Base-by-base conservation (phyloP, 1,140 invertebrate genomes). In the Drosophila serrata region DNA sequence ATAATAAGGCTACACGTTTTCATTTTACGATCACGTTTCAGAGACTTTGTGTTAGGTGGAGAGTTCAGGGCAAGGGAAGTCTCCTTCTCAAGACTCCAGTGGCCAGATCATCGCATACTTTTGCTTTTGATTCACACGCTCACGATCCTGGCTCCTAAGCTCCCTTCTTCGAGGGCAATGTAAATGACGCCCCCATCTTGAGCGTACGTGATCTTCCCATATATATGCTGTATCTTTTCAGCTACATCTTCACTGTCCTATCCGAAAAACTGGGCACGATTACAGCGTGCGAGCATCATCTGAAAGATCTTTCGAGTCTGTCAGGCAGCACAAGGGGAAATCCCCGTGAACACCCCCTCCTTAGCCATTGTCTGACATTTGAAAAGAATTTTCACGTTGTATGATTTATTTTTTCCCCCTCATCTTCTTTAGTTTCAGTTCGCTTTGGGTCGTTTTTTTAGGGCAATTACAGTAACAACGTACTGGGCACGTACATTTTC, bases 381-480 rank as follows among this genome's bases (percentile, higher is more conserved):
- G 84, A 87, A 87, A 85, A 87, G 84, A 87, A 87, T 87, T 87
- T 87, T 81, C 85, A 84, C 84, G 73, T 84, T 84, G 73, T 82
- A 64, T 58, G 62, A 78, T 62, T 77, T 65, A 64, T 75, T 77
- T 57, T 68, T 56, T 48, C 24, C 31, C 35, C 24, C 42, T 59
- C 67, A 53, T 61, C 68, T 59, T 75, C 55, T 65, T 82, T 64
- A 42, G 40, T 61, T 40, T 69, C 62, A 53, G 61, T 69, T 35
- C 61, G 56, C 51, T 63, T 60, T 62, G 60, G 51, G 56, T 46
- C 39, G 31, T 8, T 11, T 49, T 42, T 86, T 61, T 43, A 65
- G 65, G 80, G 68, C 79, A 87, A 87, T 87, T 87, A 90, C 85
- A 80, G 80, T 72, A 85, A 87, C 69, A 75, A 81, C 77, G 63